Evolutionary conservation across 2,797 vertebrate species (phyloP).

Genomic region (Alfaro cultratus): DNA sequence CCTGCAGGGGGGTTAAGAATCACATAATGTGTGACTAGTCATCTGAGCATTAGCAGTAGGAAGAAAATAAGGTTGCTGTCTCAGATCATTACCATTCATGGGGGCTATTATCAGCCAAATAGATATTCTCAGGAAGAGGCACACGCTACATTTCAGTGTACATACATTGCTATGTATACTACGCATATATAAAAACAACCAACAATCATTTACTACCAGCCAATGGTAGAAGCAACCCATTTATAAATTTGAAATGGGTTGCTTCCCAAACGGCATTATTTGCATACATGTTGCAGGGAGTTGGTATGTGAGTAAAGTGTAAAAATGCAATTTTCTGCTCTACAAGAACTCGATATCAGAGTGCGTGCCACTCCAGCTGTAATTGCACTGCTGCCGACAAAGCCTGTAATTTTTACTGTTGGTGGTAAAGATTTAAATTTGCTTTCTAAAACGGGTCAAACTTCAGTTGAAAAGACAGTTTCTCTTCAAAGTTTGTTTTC

Average conservation of each 20-base stretch:
- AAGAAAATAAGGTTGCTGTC: slow-evolving; percentile 27
- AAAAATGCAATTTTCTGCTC: slow-evolving; percentile 65
- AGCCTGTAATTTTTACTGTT: slow-evolving; percentile 29
- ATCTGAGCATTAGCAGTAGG: slow-evolving; percentile 35
- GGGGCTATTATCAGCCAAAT: slow-evolving; percentile 41
- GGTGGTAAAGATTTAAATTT: slow-evolving; percentile 27
- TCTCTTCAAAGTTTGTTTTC: slow-evolving; percentile 4
- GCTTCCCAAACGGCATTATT: slow-evolving; percentile 27
- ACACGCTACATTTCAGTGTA: slow-evolving; percentile 17
- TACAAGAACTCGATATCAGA: slow-evolving; percentile 20
- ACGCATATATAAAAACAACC: slow-evolving; percentile 19
- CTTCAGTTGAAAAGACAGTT: slow-evolving; percentile 22
- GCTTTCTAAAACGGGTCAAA: slow-evolving; percentile 21
- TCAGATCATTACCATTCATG: slow-evolving; percentile 54
- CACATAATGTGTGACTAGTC: slow-evolving; percentile 24
- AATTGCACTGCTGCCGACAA: slow-evolving; percentile 34
- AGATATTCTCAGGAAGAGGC: slow-evolving; percentile 34
- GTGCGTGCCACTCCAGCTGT: slow-evolving; percentile 33
- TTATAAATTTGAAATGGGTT: slow-evolving; percentile 19
- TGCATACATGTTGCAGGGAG: slow-evolving; percentile 46
- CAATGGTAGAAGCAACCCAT: slow-evolving; percentile 17
- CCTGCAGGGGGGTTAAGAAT: slow-evolving; percentile 30
- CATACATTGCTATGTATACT: slow-evolving; percentile 9
- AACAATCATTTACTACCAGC: slow-evolving; percentile 28
- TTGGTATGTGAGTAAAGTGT: slow-evolving; percentile 39